Evolutionary conservation across 2,113 vertebrate species (phyloP).

Genomic region (Aepyceros melampus): DNA sequence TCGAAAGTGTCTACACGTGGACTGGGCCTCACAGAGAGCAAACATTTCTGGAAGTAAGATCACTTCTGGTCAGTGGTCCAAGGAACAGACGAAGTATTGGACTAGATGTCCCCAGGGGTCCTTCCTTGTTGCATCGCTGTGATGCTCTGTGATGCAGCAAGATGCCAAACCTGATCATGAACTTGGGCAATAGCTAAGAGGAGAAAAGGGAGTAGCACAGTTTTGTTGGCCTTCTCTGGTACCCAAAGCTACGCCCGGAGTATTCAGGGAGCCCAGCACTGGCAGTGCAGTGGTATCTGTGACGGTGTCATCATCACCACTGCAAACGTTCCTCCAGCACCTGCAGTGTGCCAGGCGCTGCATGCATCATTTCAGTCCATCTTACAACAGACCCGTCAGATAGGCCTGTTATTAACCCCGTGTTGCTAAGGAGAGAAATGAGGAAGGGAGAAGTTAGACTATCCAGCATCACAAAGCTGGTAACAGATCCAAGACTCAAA

Average conservation of each 20-base stretch:
- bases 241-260: neutral
- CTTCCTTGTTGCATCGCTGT: neutral
- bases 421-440: neutral
- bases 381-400: neutral
- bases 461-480: neutral
- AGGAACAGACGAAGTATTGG: neutral
- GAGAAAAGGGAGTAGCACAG: neutral
- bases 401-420: neutral
- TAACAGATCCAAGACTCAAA: neutral
- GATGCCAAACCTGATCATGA: neutral
- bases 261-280: neutral
- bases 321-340: neutral
- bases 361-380: neutral
- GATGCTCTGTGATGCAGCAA: neutral
- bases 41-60: neutral
- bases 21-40: neutral
- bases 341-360: neutral
- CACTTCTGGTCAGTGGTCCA: neutral
- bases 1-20: neutral
- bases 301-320: rapidly evolving
- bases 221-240: neutral
- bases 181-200: neutral
- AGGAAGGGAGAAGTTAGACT: neutral
- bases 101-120: neutral
- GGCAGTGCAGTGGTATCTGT: too few species aligned